Conservation (phyloP, 2,113 vertebrate species). For the Leptobrachium ailaonicum region DNA sequence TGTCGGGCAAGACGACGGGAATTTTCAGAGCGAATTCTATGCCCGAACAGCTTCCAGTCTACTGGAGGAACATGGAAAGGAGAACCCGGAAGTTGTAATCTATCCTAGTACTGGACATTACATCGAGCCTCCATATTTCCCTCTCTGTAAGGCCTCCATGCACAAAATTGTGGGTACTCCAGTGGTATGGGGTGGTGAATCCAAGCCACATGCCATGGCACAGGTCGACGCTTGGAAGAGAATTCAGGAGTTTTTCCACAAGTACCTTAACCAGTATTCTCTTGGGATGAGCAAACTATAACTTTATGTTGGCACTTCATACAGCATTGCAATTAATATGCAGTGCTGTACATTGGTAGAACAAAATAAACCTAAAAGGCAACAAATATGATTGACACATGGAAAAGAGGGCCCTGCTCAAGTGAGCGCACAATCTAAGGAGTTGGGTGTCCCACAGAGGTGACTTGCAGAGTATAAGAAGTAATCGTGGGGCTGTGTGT, state of each 20-base stretch:
- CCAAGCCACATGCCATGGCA: slow-evolving; percentile 54
- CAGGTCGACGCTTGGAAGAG: slow-evolving; percentile 64
- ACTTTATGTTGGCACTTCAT: too few relatives aligned
- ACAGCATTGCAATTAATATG: too few relatives aligned
- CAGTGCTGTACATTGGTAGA: too few relatives aligned
- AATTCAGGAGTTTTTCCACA: slow-evolving; percentile 74
- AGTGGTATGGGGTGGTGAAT: slow-evolving; percentile 60
- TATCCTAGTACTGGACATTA: slow-evolving; percentile 87
- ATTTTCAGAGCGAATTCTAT: slow-evolving; percentile 81
- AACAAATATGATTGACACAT: too few relatives aligned
- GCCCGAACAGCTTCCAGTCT: slow-evolving; percentile 67
- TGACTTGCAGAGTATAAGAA: too few relatives aligned
- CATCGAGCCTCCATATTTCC: slow-evolving; percentile 81
- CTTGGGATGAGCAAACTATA: too few relatives aligned
- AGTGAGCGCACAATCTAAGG: too few relatives aligned
- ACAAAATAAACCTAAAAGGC: too few relatives aligned
- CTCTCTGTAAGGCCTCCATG: slow-evolving; percentile 51
- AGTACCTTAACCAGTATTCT: slow-evolving; percentile 60
- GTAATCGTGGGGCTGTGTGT: too few relatives aligned
- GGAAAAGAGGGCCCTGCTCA: too few relatives aligned
- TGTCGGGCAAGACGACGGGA: slow-evolving; percentile 80
- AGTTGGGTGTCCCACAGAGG: too few relatives aligned
- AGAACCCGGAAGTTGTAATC: slow-evolving; percentile 69
- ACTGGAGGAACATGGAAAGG: slow-evolving; percentile 72
- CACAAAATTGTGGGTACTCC: slow-evolving; percentile 12